These are phyloP conservation scores for Psittacula derbiana DNA, from an alignment of 2,797 vertebrate genomes.

Conservation along the genomic window DNA sequence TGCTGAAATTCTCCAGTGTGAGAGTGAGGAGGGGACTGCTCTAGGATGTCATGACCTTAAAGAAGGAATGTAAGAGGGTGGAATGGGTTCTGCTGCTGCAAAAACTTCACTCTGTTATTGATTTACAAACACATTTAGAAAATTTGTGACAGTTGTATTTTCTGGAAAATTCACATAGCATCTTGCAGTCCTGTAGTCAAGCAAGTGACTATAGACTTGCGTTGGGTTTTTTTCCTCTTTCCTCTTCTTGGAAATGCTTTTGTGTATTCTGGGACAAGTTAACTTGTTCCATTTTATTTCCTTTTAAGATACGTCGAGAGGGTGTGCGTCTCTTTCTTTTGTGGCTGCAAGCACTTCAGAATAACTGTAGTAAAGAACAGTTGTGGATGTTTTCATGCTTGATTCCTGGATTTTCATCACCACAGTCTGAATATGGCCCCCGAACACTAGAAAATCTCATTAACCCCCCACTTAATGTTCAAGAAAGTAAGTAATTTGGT, in stretches of 20 bases:
- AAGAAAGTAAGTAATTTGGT: slow-evolving; percentile 86
- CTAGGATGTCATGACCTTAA: background rate
- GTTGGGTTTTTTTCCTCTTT: background rate
- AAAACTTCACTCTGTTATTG: accelerated
- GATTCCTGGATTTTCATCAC: slow-evolving; percentile 95
- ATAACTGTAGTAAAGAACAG: slow-evolving; percentile 91
- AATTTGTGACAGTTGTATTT: background rate
- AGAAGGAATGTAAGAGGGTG: background rate
- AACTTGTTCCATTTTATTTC: background rate
- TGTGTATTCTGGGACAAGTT: background rate
- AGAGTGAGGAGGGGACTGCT: background rate
- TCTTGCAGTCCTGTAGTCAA: background rate
- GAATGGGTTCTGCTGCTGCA: background rate
- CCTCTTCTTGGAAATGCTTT: background rate
- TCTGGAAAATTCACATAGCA: background rate
- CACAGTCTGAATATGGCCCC: slow-evolving; percentile 88
- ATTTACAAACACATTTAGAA: background rate
- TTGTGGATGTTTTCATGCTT: slow-evolving; percentile 97
- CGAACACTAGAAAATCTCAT: slow-evolving; percentile 95
- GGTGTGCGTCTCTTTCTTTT: slow-evolving; percentile 95
- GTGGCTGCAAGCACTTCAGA: slow-evolving; percentile 97
- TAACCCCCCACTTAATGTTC: slow-evolving; percentile 89
- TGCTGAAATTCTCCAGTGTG: background rate
- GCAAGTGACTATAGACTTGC: accelerated
- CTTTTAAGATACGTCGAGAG: slow-evolving; percentile 92